These are phyloP conservation scores for Galerucella pusilla DNA, from an alignment of 2,888 invertebrate genomes.

Conservation along the genomic window DNA sequence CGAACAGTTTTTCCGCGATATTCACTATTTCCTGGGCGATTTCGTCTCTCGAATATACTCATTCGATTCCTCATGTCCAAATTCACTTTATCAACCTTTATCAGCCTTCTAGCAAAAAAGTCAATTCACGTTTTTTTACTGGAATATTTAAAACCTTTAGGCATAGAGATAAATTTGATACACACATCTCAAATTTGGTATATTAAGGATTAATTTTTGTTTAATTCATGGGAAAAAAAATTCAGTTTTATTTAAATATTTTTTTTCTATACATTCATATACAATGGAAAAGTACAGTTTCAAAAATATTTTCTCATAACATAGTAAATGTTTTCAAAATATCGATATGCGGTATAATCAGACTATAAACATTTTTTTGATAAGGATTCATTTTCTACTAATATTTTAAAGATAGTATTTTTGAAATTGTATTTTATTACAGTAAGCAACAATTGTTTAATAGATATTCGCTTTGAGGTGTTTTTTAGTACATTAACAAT, in stretches of 20 bases:
- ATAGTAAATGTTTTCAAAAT: slow-evolving; percentile 34
- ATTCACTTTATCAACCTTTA: too few species aligned
- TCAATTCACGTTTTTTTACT: too few species aligned
- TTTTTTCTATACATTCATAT: slow-evolving; percentile 55
- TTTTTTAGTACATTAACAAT: slow-evolving; percentile 14
- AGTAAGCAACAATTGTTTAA: slow-evolving; percentile 41
- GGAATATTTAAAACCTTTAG: too few species aligned
- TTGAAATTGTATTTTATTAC: slow-evolving; percentile 29
- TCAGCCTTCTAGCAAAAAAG: too few species aligned
- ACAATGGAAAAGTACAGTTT: slow-evolving; percentile 45
- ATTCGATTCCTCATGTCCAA: too few species aligned
- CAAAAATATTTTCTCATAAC: slow-evolving; percentile 27
- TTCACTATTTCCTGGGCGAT: too few species aligned
- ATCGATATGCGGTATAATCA: slow-evolving; percentile 37
- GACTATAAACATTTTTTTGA: slow-evolving; percentile 18
- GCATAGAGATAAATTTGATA: too few species aligned
- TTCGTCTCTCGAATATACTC: too few species aligned
- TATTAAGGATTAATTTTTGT: background rate
- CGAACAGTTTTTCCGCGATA: too few species aligned
- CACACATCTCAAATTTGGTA: background rate
- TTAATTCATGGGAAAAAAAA: background rate
- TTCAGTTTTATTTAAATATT: slow-evolving; percentile 29
- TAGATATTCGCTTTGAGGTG: slow-evolving; percentile 25
- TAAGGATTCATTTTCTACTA: slow-evolving; percentile 18
- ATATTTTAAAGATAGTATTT: slow-evolving; percentile 31